Percentiles rank a stretch among this genome's conserved stretches.
These are phyloP conservation scores for Camponotus floridanus DNA, from an alignment of 1,140 invertebrate species.

Conservation along the genomic window DNA sequence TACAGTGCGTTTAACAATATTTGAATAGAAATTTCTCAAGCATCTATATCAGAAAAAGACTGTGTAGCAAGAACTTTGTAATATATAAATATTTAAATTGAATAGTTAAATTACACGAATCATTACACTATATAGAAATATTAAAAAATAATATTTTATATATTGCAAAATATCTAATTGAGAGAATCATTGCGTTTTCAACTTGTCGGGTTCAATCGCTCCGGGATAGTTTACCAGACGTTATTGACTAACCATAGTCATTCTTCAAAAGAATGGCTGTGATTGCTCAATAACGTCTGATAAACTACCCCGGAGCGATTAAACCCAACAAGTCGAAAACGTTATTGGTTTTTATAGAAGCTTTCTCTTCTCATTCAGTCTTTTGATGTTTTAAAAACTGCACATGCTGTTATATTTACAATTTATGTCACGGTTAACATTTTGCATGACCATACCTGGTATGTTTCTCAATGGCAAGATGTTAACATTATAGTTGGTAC, in stretches of 20 bases:
- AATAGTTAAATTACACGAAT: slow-evolving; percentile 10
- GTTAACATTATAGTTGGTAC: background rate
- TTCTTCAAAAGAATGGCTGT: too few relatives aligned
- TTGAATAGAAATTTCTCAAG: slow-evolving; percentile 6
- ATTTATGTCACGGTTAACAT: slow-evolving; percentile 19
- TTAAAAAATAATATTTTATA: slow-evolving; percentile 36
- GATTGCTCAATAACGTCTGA: too few relatives aligned
- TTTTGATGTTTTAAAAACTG: slow-evolving; percentile 26
- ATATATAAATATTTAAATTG: too few relatives aligned
- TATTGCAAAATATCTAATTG: slow-evolving; percentile 29
- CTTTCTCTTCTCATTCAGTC: slow-evolving; percentile 34
- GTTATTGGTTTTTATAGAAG: slow-evolving; percentile 2
- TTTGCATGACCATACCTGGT: too few relatives aligned
- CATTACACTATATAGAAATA: background rate
- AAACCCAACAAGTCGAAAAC: too few relatives aligned
- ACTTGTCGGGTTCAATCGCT: too few relatives aligned
- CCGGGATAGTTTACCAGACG: too few relatives aligned
- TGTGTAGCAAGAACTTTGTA: slow-evolving; percentile 19
- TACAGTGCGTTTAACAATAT: background rate
- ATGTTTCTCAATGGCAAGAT: too few relatives aligned
- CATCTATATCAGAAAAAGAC: background rate
- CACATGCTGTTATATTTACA: background rate
- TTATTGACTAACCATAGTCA: too few relatives aligned
- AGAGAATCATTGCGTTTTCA: background rate
- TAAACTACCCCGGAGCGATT: too few relatives aligned